Evolutionary conservation across 2,797 vertebrate genomes (phyloP).

Genomic region (Cottoperca gobio): DNA sequence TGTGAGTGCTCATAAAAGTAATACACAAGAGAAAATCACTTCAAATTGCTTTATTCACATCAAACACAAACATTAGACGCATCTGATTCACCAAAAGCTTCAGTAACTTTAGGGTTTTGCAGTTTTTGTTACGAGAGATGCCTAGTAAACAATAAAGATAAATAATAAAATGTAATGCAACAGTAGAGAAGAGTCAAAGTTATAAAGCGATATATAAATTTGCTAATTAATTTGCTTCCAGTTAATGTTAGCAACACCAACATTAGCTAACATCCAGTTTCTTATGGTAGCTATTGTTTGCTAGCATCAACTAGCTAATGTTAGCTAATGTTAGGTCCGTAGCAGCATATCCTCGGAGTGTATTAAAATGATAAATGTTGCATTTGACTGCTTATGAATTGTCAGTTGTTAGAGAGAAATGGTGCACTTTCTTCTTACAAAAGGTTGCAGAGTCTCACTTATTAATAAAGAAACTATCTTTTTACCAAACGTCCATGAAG

Average conservation of each 20-base stretch:
- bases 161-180: not conserved
- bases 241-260: not conserved
- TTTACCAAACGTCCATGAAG: not conserved
- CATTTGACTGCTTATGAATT: not conserved
- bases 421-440: not conserved
- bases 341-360: not conserved
- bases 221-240: too few relatives aligned
- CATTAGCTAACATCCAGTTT: not conserved
- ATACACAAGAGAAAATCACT: not conserved
- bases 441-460: not conserved
- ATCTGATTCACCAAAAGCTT: not conserved
- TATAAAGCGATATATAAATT: not conserved
- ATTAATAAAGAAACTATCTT: not conserved
- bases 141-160: not conserved
- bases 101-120: not conserved
- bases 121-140: not conserved
- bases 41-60: constrained; percentile 61
- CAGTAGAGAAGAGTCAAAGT: not conserved
- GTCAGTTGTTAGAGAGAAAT: not conserved
- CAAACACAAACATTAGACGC: constrained; percentile 35
- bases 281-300: not conserved
- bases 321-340: not conserved
- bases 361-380: not conserved
- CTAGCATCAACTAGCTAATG: too few relatives aligned
- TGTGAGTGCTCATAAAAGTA: not conserved